A percentile compares a stretch with the other conserved stretches of the same genome.
These are phyloP conservation scores for Melitaea cinxia DNA, from an alignment of 1,140 invertebrate genomes.

Conservation along the genomic window DNA sequence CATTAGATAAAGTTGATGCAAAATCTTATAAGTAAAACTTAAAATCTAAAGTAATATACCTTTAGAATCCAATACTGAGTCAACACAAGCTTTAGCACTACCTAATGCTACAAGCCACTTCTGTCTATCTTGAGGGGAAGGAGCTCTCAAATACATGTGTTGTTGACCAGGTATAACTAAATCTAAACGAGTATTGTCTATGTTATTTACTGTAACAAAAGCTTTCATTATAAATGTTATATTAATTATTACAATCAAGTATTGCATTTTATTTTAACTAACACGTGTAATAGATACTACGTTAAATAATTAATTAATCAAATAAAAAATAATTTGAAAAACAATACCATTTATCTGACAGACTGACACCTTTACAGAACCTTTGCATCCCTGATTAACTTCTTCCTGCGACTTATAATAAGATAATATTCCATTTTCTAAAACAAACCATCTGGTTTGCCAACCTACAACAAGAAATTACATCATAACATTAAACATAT, in stretches of 20 bases:
- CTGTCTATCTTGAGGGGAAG: constrained; percentile 88
- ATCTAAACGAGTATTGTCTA: constrained; percentile 88
- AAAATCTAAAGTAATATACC: constrained; percentile 41
- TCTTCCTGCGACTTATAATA: constrained; percentile 93
- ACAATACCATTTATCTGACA: constrained; percentile 91
- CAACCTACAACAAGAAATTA: constrained; percentile 83
- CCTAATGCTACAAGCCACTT: constrained; percentile 91
- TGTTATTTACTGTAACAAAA: constrained; percentile 84
- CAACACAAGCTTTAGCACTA: constrained; percentile 89
- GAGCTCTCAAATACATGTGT: constrained; percentile 89
- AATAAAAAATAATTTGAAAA: background rate
- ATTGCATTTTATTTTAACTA: too few relatives aligned
- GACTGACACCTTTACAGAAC: constrained; percentile 90
- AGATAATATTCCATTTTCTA: constrained; percentile 90
- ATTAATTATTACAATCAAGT: too few relatives aligned
- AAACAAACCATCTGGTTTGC: constrained; percentile 93
- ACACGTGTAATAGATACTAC: background rate
- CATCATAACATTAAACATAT: constrained; percentile 10
- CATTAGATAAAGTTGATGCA: too few relatives aligned
- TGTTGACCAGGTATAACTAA: constrained; percentile 91
- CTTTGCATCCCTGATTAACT: constrained; percentile 92
- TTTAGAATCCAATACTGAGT: constrained; percentile 61
- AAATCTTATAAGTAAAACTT: too few relatives aligned
- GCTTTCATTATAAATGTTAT: too few relatives aligned
- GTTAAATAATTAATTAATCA: background rate